Evolutionary conservation across 1,140 invertebrate species (phyloP), one percentile per base, ranked within the genome.

Genomic region (Penaeus japonicus): DNA sequence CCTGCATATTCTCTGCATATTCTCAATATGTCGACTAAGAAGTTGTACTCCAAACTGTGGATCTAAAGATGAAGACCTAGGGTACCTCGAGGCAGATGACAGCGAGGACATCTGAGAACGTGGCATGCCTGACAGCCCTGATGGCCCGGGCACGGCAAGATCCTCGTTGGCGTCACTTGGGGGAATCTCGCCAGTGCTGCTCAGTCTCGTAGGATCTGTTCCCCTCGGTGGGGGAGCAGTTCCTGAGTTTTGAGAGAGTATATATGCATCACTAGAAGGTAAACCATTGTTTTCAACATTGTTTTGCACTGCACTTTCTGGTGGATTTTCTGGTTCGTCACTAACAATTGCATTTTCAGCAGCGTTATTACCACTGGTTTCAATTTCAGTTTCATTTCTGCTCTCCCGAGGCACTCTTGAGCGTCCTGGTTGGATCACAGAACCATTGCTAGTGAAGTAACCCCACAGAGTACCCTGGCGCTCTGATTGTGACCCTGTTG

Each of bases 1-100:
- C 92, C 92, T 91, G 91, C 93, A 93, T 17, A 93, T 91, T 27
- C 92, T 91, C 78, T 93, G 92, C 92, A 93, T 92, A 85, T 93
- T 93, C 62, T 92, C 92, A 55, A 93, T 93, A 39, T 93, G 92
- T 73, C 92, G 91, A 87, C 92, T 92, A 47, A 93, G 91, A 24
- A 93, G 90, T 78, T 92, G 91, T 77, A 93, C 92, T 54, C 89
- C 87, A 89, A 90, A 80, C 57, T 90, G 89, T 12, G 89, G 85
- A 84, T 90, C 87, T 27, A 87, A 53, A 1, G 65, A 53, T 5
- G 85, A 83, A 4, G 54, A 53, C 20, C 22, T 90, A 15, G n/a
- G 70, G 32, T 79, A 77, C 20, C 57, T 87, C 53, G 30, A 54
- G 22, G 78, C 73, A 10, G 80, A 59, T 24, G 82, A 12, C 30